Evolutionary conservation across 2,888 invertebrate species (phyloP).

Genomic region (Phorcus lineatus): DNA sequence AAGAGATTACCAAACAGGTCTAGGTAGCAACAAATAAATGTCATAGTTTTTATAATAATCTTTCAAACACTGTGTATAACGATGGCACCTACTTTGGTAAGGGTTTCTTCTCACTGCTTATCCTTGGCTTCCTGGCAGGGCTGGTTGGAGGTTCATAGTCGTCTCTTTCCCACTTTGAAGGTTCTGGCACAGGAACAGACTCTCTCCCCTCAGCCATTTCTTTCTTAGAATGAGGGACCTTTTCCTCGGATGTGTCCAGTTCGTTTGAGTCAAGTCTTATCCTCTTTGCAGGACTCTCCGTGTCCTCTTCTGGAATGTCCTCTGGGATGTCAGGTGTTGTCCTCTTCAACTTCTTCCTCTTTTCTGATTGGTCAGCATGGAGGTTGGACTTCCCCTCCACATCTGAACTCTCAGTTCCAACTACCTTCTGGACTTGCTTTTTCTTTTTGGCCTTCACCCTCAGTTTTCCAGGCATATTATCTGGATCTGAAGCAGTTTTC

Average conservation of each 20-base stretch:
- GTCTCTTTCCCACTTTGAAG: slow-evolving; percentile 92
- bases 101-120: slow-evolving; percentile 38
- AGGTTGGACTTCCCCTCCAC: slow-evolving; percentile 25
- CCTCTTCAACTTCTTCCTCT: slow-evolving; percentile 25
- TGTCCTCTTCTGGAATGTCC: slow-evolving; percentile 31
- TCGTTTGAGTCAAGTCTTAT: neutral
- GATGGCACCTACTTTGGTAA: slow-evolving; percentile 7
- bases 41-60: neutral
- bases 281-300: slow-evolving; percentile 36
- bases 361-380: slow-evolving; percentile 21
- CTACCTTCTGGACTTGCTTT: neutral
- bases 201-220: slow-evolving; percentile 53
- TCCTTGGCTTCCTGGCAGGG: slow-evolving; percentile 74
- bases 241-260: neutral
- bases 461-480: slow-evolving; percentile 25
- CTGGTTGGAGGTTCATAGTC: slow-evolving; percentile 74
- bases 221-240: slow-evolving; percentile 30
- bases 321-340: slow-evolving; percentile 17
- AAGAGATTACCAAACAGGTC: too few species aligned
- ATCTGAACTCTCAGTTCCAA: neutral
- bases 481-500: slow-evolving; percentile 26
- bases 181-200: slow-evolving; percentile 80
- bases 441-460: slow-evolving; percentile 17
- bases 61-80: neutral
- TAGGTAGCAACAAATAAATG: too few species aligned